Percentiles rank a stretch among this genome's conserved stretches.
Conservation (phyloP, 2,797 vertebrate species). For the Acridotheres tristis region DNA sequence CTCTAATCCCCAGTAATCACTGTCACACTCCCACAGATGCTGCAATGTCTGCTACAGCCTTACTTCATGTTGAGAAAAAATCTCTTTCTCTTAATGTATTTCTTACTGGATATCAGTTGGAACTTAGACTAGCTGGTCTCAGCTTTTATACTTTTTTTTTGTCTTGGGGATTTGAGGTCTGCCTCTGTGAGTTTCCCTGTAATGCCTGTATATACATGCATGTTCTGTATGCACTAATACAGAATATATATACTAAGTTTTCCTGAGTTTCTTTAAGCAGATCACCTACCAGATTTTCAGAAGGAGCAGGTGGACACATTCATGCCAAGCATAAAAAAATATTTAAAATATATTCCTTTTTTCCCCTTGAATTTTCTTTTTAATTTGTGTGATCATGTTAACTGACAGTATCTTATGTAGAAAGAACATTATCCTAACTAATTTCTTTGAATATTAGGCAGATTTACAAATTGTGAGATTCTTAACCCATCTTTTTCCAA, state of each 20-base stretch:
- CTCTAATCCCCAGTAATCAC: background rate
- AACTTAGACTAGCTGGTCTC: background rate
- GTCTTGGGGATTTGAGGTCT: background rate
- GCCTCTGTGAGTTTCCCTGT: background rate
- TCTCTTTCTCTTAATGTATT: background rate
- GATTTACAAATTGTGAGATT: background rate
- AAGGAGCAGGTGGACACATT: background rate
- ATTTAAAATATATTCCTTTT: background rate
- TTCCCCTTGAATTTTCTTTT: background rate
- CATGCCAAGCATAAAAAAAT: background rate
- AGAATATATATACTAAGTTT: background rate
- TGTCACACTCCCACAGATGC: background rate
- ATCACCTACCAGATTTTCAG: background rate
- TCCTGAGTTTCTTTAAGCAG: background rate
- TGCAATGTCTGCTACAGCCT: background rate
- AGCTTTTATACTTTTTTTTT: background rate
- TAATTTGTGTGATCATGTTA: background rate
- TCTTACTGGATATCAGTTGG: background rate
- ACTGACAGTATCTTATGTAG: background rate
- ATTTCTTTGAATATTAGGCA: background rate
- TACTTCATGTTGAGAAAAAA: background rate
- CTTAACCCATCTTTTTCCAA: background rate
- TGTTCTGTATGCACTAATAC: accelerated
- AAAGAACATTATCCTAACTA: background rate
- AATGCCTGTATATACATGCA: background rate